Evolutionary conservation across 2,113 vertebrate genomes (phyloP).

Genomic region (Limanda limanda): DNA sequence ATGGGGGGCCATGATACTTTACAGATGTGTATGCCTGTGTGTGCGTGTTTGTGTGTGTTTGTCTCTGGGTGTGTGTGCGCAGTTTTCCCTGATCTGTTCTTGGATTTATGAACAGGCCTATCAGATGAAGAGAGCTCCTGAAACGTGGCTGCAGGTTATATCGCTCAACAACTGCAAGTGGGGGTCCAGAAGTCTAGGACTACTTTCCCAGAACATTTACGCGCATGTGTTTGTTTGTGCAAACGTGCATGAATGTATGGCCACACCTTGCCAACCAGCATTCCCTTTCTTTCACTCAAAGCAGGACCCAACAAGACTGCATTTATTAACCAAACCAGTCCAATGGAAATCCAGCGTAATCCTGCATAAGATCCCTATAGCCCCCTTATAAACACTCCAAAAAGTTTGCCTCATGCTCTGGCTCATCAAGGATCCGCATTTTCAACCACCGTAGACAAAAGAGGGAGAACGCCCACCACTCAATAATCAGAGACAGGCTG

Average conservation of each 20-base stretch:
- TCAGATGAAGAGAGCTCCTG: conserved; percentile 31
- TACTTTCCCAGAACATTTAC: neutral
- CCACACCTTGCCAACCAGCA: conserved; percentile 3
- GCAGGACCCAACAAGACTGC: conserved; percentile 60
- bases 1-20: conserved; percentile 58
- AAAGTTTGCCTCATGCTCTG: conserved; percentile 69
- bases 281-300: conserved; percentile 30
- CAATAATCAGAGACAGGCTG: conserved; percentile 55
- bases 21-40: conserved; percentile 63
- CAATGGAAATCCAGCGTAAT: conserved; percentile 67
- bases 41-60: conserved; percentile 15
- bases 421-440: conserved; percentile 64
- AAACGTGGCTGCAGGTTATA: conserved; percentile 33
- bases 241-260: conserved; percentile 4
- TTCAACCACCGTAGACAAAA: conserved; percentile 62
- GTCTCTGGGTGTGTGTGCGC: conserved; percentile 19
- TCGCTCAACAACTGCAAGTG: neutral
- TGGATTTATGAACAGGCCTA: conserved; percentile 28
- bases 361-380: conserved; percentile 49
- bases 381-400: conserved; percentile 70
- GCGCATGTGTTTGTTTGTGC: neutral
- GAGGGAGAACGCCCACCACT: conserved; percentile 44
- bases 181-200: neutral
- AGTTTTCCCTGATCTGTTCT: conserved; percentile 45
- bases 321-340: conserved; percentile 70